Conservation (phyloP, 2,888 invertebrate species). For the Epistrophella euchroma region DNA sequence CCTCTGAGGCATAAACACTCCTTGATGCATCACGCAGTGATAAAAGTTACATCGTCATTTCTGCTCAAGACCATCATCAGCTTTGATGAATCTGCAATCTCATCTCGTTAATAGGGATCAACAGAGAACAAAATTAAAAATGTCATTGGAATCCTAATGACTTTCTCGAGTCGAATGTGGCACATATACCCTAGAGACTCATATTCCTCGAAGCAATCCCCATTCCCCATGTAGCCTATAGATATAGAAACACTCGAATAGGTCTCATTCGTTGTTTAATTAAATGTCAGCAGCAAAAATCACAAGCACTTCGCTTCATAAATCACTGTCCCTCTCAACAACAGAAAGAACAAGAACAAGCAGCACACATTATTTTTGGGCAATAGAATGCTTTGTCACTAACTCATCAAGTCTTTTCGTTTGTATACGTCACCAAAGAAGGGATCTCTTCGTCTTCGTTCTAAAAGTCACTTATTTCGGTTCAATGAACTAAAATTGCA, state of each 20-base stretch:
- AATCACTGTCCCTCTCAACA: slow-evolving; percentile 77
- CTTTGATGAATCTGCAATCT: slow-evolving; percentile 51
- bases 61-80: slow-evolving; percentile 15
- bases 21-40: not conserved
- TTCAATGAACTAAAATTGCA: slow-evolving; percentile 78
- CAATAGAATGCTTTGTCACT: slow-evolving; percentile 76
- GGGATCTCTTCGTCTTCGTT: not conserved
- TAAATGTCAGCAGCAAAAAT: slow-evolving; percentile 78
- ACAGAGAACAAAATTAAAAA: slow-evolving; percentile 70
- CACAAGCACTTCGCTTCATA: slow-evolving; percentile 76
- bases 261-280: slow-evolving; percentile 74
- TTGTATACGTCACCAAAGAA: slow-evolving; percentile 28
- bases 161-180: slow-evolving; percentile 47
- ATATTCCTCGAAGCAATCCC: slow-evolving; percentile 20
- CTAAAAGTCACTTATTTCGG: slow-evolving; percentile 75
- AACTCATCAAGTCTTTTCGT: slow-evolving; percentile 75
- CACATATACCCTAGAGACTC: slow-evolving; percentile 67
- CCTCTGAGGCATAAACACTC: not conserved
- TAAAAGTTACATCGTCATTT: slow-evolving; percentile 40
- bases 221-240: not conserved
- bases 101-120: slow-evolving; percentile 62
- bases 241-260: slow-evolving; percentile 30
- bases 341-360: slow-evolving; percentile 48
- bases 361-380: slow-evolving; percentile 3
- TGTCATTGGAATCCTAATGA: slow-evolving; percentile 73